Percentiles rank a stretch among this genome's conserved stretches.
phyloP scores from a whole-genome alignment of 2,888 invertebrate species.

The Ephialtes manifestator region DNA sequence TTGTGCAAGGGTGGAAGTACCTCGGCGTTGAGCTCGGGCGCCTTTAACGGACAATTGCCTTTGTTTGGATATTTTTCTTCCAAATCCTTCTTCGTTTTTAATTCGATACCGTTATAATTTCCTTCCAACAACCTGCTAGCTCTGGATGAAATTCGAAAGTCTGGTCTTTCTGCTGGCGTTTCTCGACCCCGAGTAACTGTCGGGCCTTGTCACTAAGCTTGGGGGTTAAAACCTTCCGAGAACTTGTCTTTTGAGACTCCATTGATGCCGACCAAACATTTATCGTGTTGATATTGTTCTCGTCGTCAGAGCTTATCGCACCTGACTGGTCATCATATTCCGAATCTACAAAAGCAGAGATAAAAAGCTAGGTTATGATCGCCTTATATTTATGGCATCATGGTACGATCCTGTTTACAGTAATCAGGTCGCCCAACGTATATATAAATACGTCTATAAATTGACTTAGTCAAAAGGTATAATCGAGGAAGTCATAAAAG shows the following conservation, averaged over 20 bases:
- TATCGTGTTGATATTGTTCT: too few species aligned
- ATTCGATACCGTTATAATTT: neutral
- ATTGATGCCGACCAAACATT: too few species aligned
- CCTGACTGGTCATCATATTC: too few species aligned
- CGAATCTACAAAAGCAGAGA: too few species aligned
- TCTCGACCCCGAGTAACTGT: too few species aligned
- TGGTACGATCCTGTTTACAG: neutral
- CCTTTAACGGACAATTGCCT: conserved; percentile 29
- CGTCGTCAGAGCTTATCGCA: too few species aligned
- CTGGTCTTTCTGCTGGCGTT: conserved; percentile 16
- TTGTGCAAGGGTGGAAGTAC: conserved; percentile 5
- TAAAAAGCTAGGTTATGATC: too few species aligned
- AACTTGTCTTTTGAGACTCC: too few species aligned
- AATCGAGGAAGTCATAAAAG: neutral
- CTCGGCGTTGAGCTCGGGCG: conserved; percentile 31
- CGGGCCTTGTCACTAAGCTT: too few species aligned
- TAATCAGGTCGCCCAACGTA: conserved; percentile 18
- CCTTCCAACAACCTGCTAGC: conserved; percentile 36
- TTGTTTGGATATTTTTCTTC: too few species aligned
- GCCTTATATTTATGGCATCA: too few species aligned
- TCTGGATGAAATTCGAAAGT: conserved; percentile 38
- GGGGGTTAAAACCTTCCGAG: too few species aligned
- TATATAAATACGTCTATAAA: neutral
- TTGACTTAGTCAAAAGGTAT: neutral
- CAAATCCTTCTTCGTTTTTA: neutral